phyloP scores from a whole-genome alignment of 2,113 vertebrate genomes.

The Benitochromis conjunctus region DNA sequence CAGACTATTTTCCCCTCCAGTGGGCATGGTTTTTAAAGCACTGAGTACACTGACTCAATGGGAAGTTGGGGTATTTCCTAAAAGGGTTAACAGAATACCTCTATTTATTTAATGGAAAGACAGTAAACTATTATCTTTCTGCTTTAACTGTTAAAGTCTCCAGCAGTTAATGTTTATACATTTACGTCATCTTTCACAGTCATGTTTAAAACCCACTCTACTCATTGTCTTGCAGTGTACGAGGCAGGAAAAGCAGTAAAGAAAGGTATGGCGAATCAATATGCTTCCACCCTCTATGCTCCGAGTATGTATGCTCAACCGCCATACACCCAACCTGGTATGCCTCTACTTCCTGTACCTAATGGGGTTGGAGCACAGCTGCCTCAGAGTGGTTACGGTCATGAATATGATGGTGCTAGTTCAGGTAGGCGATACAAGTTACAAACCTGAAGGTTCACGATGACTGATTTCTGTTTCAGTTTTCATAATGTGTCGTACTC shows the following conservation, averaged over 20 bases:
- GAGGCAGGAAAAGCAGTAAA: constrained; percentile 89
- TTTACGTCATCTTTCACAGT: background rate
- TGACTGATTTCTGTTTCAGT: background rate
- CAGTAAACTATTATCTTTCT: background rate
- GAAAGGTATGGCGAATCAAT: constrained; percentile 73
- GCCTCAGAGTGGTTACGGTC: constrained; percentile 70
- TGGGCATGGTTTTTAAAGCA: background rate
- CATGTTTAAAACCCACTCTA: background rate
- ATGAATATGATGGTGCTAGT: constrained; percentile 79
- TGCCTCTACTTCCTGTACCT: constrained; percentile 75
- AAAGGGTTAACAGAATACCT: background rate
- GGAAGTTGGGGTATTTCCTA: background rate
- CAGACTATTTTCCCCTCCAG: background rate
- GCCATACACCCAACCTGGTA: constrained; percentile 47
- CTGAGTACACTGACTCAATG: background rate
- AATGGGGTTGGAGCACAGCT: constrained; percentile 23
- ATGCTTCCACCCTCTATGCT: constrained; percentile 74
- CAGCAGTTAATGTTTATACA: background rate
- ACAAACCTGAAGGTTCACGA: background rate
- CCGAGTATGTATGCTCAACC: constrained; percentile 79
- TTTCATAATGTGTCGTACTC: background rate
- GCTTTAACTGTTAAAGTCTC: background rate
- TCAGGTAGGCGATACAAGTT: constrained; percentile 63
- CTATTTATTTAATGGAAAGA: background rate
- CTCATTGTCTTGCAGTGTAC: constrained; percentile 73